These are phyloP conservation scores for Anodontia alba DNA, from an alignment of 2,888 invertebrate genomes.

Conservation along the genomic window DNA sequence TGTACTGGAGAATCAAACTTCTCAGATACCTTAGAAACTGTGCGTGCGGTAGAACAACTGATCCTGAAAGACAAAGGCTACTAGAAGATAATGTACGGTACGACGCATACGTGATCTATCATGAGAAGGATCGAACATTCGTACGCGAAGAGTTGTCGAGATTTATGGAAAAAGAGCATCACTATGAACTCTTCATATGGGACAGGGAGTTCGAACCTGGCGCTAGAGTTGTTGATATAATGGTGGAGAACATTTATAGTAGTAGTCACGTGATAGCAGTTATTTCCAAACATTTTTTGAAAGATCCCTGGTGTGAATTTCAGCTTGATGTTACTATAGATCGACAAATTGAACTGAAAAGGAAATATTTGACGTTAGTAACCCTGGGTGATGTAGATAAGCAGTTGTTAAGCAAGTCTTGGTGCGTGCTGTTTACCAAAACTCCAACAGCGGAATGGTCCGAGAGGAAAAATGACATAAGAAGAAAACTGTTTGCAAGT, in stretches of 20 bases:
- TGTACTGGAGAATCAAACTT: conserved; percentile 31
- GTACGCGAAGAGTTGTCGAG: conserved; percentile 19
- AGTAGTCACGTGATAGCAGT: conserved; percentile 31
- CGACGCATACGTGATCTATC: conserved; percentile 43
- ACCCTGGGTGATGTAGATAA: conserved; percentile 39
- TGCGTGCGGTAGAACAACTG: not conserved
- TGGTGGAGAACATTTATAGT: conserved; percentile 34
- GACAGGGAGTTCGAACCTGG: conserved; percentile 33
- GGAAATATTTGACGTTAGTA: conserved; percentile 22
- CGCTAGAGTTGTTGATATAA: conserved; percentile 16
- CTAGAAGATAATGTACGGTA: not conserved
- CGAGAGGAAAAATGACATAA: conserved; percentile 24
- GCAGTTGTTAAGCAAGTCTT: conserved; percentile 31
- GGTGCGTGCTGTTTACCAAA: conserved; percentile 47
- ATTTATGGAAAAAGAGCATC: conserved; percentile 29
- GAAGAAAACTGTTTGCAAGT: conserved; percentile 28
- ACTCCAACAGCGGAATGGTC: conserved; percentile 37
- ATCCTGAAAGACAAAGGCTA: conserved; percentile 28
- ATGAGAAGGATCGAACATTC: conserved; percentile 19
- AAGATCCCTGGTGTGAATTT: conserved; percentile 37
- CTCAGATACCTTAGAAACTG: not conserved
- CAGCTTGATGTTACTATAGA: conserved; percentile 38
- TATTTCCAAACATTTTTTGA: conserved; percentile 36
- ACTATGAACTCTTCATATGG: conserved; percentile 35
- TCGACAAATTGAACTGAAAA: conserved; percentile 10